phyloP scores from a whole-genome alignment of 2,888 invertebrate species.

The Clanis bilineata region DNA sequence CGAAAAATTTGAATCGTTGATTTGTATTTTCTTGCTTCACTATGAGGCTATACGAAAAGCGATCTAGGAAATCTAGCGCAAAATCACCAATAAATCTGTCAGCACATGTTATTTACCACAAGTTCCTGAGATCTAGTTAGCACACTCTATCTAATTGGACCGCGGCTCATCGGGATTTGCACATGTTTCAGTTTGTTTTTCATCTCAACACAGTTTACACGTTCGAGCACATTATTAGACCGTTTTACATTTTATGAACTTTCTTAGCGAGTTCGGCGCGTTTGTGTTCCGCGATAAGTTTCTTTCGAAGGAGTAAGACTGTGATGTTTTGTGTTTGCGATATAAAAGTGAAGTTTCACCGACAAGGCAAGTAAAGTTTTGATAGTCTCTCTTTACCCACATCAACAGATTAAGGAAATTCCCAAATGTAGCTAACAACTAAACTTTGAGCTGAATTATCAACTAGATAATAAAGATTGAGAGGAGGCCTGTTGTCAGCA shows the following conservation, averaged over 20 bases:
- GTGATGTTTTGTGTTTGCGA: constrained; percentile 5
- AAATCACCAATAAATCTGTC: not conserved
- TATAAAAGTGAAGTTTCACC: not conserved
- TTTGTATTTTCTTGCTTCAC: no score
- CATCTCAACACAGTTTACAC: not conserved
- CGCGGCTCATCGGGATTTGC: constrained; percentile 16
- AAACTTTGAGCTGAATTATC: no score
- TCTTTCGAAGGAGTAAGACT: not conserved
- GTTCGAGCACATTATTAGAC: not conserved
- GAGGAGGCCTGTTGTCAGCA: no score
- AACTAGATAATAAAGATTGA: no score
- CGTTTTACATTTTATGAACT: not conserved
- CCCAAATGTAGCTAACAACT: no score
- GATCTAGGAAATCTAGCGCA: no score
- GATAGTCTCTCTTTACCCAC: not conserved
- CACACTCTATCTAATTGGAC: constrained; percentile 35
- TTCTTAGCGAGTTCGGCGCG: not conserved
- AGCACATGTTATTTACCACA: not conserved
- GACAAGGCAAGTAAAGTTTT: constrained; percentile 2
- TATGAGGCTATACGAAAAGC: no score
- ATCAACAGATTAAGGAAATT: no score
- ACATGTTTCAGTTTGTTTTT: constrained; percentile 4
- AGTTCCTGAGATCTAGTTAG: constrained; percentile 24
- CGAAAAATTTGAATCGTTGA: no score
- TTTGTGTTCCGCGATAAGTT: not conserved